Evolutionary conservation across 2,113 vertebrate species (phyloP), one percentile per base, ranked within the genome.

Genomic region (Oxyruncus cristatus): DNA sequence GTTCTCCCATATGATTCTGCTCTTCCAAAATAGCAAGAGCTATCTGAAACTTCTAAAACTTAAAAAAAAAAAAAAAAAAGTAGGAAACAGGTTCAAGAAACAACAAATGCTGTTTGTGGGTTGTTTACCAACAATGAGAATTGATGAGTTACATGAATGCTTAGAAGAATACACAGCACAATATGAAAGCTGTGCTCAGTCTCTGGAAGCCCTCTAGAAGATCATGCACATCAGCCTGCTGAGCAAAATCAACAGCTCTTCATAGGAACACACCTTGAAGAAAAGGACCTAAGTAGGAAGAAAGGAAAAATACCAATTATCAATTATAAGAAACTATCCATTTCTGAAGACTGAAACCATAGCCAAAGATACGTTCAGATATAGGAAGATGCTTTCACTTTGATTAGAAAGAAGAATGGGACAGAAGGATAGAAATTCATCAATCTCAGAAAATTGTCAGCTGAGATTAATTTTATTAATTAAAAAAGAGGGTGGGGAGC

Each of bases 401-500:
- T 41, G 21, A 65, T 32, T 53, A 75, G 32, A 59, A 89, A 21
- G 16, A 62, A 62, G 46, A 83, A 22, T 11, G 12, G 35, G 12
- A 79, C 23, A 75, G 44, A 91, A 63, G 33, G 19, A 61, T 41
- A 78, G 46, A 89, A 93, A 85, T 24, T 19, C 9, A 67, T 74
- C 26, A 46, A 22, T 55, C 21, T 79, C 44, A 82, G 26, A 32
- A 74, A 59, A 63, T 11, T 28, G 2, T 21, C 42, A 62, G 11
- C 14, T 55, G 39, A 58, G 24, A 82, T 61, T 41, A 52, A 63
- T 58, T 89, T 44, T 23, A 49, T 62, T 26, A n/a, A 28, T 59
- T 28, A 6, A 33, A 46, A 39, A 16, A 2, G 4, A 5, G 3
- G 26, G 5, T 1, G 3, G 2, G 3, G 15, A 6, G 11, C 5